phyloP scores from a whole-genome alignment of 2,113 vertebrate genomes.

The Chaenocephalus aceratus region DNA sequence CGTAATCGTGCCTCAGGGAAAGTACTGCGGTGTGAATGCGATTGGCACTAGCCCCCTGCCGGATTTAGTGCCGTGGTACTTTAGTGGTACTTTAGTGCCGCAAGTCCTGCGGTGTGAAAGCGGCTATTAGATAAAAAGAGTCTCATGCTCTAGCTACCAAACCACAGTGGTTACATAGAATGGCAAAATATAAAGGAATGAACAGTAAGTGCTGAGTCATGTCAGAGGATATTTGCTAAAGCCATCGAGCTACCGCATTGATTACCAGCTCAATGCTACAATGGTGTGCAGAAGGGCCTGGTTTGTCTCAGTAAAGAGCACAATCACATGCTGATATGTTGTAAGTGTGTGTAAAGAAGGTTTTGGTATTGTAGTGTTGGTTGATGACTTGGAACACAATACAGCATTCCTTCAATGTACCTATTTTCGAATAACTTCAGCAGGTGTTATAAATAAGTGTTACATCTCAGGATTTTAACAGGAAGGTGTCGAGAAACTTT shows the following conservation, averaged over 20 bases:
- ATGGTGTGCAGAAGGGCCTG: background rate
- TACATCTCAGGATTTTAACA: conserved; percentile 1
- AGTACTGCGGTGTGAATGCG: no score
- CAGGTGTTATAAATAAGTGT: background rate
- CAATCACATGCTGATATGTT: background rate
- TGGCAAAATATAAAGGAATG: background rate
- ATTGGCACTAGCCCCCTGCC: no score
- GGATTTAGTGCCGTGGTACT: no score
- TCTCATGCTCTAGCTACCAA: background rate
- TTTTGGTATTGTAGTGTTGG: background rate
- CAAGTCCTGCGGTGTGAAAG: no score
- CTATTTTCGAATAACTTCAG: conserved; percentile 10
- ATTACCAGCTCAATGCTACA: background rate
- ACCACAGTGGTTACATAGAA: background rate
- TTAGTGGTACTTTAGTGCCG: no score
- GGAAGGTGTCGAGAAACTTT: background rate
- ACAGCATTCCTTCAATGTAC: background rate
- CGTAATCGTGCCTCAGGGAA: no score
- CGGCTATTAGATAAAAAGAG: background rate
- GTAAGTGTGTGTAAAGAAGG: background rate
- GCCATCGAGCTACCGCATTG: background rate
- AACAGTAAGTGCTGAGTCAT: background rate
- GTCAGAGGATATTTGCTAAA: background rate
- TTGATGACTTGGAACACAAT: background rate
- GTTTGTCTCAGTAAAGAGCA: background rate